These are phyloP conservation scores for Recurvirostra avosetta DNA, from an alignment of 2,113 vertebrate genomes.

Conservation along the genomic window DNA sequence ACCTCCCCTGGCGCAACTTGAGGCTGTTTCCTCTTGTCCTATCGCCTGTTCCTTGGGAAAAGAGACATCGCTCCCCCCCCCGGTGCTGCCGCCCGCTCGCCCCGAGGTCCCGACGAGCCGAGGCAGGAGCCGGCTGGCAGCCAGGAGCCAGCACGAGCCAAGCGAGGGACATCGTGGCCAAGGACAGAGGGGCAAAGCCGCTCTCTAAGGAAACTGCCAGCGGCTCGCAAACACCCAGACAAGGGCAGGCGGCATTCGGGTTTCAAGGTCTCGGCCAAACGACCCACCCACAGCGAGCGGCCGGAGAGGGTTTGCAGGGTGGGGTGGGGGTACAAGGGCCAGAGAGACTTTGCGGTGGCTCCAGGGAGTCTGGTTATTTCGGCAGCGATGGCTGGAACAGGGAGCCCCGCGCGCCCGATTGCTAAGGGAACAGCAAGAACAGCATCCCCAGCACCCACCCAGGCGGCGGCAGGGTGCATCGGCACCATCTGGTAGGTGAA, in stretches of 20 bases:
- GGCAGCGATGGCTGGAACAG: background rate
- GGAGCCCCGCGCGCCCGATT: background rate
- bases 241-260: background rate
- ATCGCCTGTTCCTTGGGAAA: background rate
- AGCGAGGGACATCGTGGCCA: background rate
- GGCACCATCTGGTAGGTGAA: conserved; percentile 46
- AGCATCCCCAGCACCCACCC: conserved; percentile 43
- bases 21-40: background rate
- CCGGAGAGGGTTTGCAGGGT: background rate
- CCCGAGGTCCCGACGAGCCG: background rate
- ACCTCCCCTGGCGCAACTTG: background rate
- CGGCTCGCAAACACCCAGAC: background rate
- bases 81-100: no score
- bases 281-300: background rate
- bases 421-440: conserved; percentile 26
- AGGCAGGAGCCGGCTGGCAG: background rate
- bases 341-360: background rate
- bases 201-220: background rate
- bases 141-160: background rate
- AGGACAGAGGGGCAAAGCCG: background rate
- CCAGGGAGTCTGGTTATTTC: background rate
- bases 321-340: background rate
- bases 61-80: background rate
- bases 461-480: background rate
- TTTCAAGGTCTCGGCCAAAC: background rate